Evolutionary conservation across 2,797 vertebrate species (phyloP), one percentile per base, ranked within the genome.

Genomic region (Centroberyx gerrardi): DNA sequence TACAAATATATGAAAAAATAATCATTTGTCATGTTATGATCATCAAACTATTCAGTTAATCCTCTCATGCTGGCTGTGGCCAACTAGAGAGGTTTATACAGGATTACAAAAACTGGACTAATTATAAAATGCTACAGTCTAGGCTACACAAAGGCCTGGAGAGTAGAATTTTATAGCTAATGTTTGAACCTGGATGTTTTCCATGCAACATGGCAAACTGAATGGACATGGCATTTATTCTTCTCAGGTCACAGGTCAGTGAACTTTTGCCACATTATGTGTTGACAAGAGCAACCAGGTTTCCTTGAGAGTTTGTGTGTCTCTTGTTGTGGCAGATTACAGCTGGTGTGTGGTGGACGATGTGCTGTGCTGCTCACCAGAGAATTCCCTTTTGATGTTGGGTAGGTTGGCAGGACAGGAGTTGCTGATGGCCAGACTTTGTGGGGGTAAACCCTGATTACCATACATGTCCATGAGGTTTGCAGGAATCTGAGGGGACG

Each of bases 361-460:
- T 8, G 29, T 55, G 55, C 0, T 55, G 46, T 22, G 27, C 31
- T 46, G 52, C 91, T 89, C 91, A 99, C 98, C 97, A 87, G 97
- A 96, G 87, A 98, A 97, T 95, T 99, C 98, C 94, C 98, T 97
- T 97, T 99, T 99, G 88, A 99, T 97, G 90, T 98, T 97, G 88
- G 97, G 95, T 89, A 99, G 96, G 92, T 97, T 98, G 82, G 97
- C 97, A 31, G 98, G 97, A 86, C 98, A 99, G 15, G 98, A 99
- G 95, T 97, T 99, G 95, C 97, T 99, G 93, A 98, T 95, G 86
- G 96, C 95, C 51, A 99, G 93, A 68, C 96, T 95, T 53, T 96
- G 96, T 64, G 96, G 96, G 54, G 96, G 93, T 93, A 99, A 95
- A 49, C 96, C 95, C 90, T 98, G 98, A 92, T 96, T 98, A 82